Evolutionary conservation across 1,140 invertebrate genomes (phyloP).

Genomic region (Pollicipes pollicipes): DNA sequence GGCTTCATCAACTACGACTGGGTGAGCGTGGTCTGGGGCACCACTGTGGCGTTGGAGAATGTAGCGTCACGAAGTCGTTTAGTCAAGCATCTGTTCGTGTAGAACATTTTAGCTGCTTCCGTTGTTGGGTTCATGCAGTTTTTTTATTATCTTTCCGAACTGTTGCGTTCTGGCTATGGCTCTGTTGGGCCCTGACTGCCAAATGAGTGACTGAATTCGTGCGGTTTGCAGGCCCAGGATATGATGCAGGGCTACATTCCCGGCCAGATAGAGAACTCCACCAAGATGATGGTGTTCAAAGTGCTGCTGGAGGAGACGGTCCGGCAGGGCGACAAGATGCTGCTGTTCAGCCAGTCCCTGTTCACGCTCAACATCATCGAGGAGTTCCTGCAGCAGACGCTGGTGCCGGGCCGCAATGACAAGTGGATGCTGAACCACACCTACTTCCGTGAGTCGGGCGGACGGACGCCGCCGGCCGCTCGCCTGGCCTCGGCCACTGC

Average conservation of each 20-base stretch:
- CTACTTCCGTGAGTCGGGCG: constrained; percentile 11
- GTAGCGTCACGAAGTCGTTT: too few relatives aligned
- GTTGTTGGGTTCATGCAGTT: too few relatives aligned
- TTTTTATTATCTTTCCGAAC: too few relatives aligned
- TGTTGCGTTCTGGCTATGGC: too few relatives aligned
- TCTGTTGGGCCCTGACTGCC: too few relatives aligned
- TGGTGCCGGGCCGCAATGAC: constrained; percentile 50
- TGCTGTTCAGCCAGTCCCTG: constrained; percentile 93
- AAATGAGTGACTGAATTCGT: too few relatives aligned
- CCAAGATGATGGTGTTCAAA: constrained; percentile 89
- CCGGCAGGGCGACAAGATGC: constrained; percentile 63
- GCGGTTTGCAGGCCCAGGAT: constrained; percentile 63
- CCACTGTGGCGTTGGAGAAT: constrained; percentile 13
- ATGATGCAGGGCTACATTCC: constrained; percentile 71
- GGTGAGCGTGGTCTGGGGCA: constrained; percentile 20
- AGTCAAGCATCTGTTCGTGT: too few relatives aligned
- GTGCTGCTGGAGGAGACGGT: constrained; percentile 81
- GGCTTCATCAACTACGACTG: constrained; percentile 27
- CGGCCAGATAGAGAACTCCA: constrained; percentile 77
- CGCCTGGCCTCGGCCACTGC: too few relatives aligned
- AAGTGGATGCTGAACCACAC: constrained; percentile 62
- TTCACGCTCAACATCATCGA: constrained; percentile 94
- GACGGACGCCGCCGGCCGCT: too few relatives aligned
- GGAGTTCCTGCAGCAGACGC: constrained; percentile 66
- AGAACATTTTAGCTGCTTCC: too few relatives aligned